Percentiles rank a stretch among this genome's conserved stretches.
Conservation (phyloP, 2,113 vertebrate species). For the Centropristis striata region DNA sequence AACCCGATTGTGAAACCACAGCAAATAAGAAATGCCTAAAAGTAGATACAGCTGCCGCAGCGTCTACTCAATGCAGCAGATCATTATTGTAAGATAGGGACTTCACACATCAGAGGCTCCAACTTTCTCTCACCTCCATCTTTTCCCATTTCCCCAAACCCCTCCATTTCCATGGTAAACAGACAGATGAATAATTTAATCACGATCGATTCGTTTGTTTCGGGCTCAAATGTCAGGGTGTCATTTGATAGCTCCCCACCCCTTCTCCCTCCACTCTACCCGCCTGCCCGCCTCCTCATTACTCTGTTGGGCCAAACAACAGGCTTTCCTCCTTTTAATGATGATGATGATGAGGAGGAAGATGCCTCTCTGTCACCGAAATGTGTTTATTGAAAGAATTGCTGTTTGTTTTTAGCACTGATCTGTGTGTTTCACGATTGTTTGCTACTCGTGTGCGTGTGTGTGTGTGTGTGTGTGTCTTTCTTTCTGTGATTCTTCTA, state of each 20-base stretch:
- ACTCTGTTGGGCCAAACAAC: conserved; percentile 37
- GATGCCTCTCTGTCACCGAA: conserved; percentile 30
- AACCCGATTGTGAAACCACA: not conserved
- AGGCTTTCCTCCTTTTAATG: conserved; percentile 53
- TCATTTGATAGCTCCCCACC: conserved; percentile 69
- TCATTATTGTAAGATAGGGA: conserved; percentile 17
- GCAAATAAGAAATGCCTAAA: conserved; percentile 8
- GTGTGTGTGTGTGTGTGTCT: not conserved
- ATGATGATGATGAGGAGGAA: conserved; percentile 44
- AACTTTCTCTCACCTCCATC: not conserved
- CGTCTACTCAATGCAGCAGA: not conserved
- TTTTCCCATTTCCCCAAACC: conserved; percentile 19
- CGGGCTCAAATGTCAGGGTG: conserved; percentile 80
- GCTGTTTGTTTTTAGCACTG: conserved; percentile 52
- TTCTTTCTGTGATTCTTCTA: conserved; percentile 5
- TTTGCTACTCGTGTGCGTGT: conserved; percentile 39
- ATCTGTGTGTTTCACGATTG: conserved; percentile 40
- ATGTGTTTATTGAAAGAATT: conserved; percentile 36
- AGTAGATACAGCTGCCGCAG: not conserved
- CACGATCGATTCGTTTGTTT: conserved; percentile 78
- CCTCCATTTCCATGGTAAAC: conserved; percentile 67
- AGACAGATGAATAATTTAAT: conserved; percentile 82
- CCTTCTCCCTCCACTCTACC: not conserved
- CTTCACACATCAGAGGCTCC: conserved; percentile 2
- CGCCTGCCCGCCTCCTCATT: conserved; percentile 46